These are phyloP conservation scores for Camponotus pennsylvanicus DNA, from an alignment of 1,140 invertebrate species.

Conservation along the genomic window DNA sequence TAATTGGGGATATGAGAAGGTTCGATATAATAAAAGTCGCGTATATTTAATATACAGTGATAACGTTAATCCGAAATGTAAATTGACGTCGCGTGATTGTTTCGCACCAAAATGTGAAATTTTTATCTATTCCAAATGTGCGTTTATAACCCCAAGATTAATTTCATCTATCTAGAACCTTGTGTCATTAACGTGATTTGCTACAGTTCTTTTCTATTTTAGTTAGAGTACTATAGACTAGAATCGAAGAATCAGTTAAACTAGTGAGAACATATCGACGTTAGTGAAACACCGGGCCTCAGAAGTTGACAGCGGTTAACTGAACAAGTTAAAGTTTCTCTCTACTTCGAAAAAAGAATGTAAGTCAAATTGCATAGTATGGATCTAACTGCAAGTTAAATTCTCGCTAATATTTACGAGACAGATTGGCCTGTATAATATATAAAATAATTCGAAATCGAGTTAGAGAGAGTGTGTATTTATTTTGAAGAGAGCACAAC, in stretches of 20 bases:
- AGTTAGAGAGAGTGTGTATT: background rate
- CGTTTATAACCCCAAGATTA: background rate
- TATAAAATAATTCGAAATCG: background rate
- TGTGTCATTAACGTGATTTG: background rate
- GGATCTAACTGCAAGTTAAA: constrained; percentile 1
- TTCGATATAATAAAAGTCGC: background rate
- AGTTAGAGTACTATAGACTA: background rate
- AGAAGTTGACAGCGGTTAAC: background rate
- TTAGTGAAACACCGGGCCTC: background rate
- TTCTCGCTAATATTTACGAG: background rate
- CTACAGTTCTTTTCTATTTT: background rate
- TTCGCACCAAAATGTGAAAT: background rate
- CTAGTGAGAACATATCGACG: background rate
- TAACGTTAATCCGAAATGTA: background rate
- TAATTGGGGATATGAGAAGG: background rate
- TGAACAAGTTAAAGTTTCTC: background rate
- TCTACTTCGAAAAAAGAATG: background rate
- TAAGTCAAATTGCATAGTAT: background rate
- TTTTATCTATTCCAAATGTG: background rate
- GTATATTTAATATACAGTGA: background rate
- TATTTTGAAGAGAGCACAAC: background rate
- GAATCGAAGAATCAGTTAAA: background rate
- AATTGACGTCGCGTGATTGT: background rate
- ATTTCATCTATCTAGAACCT: background rate
- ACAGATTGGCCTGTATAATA: background rate